Base-by-base conservation (phyloP, 1,140 invertebrate species). In the Tyrophagus putrescentiae region DNA sequence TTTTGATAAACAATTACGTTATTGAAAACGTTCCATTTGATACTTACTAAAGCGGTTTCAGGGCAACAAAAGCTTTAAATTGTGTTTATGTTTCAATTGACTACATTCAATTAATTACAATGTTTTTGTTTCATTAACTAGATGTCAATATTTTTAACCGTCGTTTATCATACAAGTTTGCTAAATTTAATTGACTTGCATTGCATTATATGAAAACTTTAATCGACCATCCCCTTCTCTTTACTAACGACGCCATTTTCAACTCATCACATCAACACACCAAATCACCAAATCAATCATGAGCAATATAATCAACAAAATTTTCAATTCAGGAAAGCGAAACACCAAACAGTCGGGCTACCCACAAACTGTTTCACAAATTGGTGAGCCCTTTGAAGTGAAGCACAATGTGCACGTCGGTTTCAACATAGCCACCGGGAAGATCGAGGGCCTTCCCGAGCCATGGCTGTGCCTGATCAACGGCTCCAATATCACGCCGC, bases 391-490 rank as follows among this genome's bases (percentile, higher is more conserved):
- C 41, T 64, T 66, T 45, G 53, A 61, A 16, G 87, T 85, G 9
- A 80, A 81, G 27, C 82, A 85, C 66, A 76, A 85, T 65, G 81
- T 87, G 68, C 87, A 90, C 72, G 85, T 89, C 18, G 81, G 77
- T 57, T 83, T 80, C 65, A 85, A 89, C 69, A 76, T 79, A 3
- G 73, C 81, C 64, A 85, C 85, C 0, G 84, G 85, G 1, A 78
- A 83, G 68, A 70, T 88, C 61, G 83, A 84, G 67, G 87, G 84
- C 4, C 72, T 89, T 21, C 86, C 86, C 0, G 76, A 78, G 23
- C 76, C 84, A 32, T 90, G 87, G 87, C 72, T 82, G 29, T 73
- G 80, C 39, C 75, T 92, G 42, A 76, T 97, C 58, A 82, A 87
- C 67, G 79, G 82, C 39, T 87, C 77, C 13, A 76, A 93, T 71